Base-by-base conservation (phyloP, 2,113 vertebrate genomes). In the Seriola quinqueradiata region DNA sequence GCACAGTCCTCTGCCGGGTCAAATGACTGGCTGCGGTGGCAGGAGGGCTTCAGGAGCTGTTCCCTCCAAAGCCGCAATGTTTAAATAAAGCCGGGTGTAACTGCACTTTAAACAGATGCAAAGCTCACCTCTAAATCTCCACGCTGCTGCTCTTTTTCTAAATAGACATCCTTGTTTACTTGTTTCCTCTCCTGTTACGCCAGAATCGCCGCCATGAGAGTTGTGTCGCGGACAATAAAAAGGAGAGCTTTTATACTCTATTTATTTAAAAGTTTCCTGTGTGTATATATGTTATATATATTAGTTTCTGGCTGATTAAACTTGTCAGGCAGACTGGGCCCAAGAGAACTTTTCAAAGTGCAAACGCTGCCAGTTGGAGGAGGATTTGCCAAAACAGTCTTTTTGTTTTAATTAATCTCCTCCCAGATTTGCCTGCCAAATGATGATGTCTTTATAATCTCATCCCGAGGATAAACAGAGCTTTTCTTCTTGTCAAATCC, bases 41-140 rank as follows among this genome's bases (percentile, higher is more conserved):
- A 11, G 28, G 50, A 40, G 78, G 60, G 42, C 54, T 76, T 23
- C 44, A n/a, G 71, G 68, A 68, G 74, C 28, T 60, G 68, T n/a
- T 69, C 28, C 38, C 71, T 9, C 32, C 59, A 79, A 81, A 92
- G 85, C 84, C 17, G 0, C 57, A 5, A 8, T 4, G 60, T 85
- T 89, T 91, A 91, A 92, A 93, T 91, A 92, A 86, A 90, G 81
- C 75, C 32, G 38, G 1, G 75, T 28, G 67, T 68, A 80, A 79
- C 75, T 21, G 77, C 14, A 13, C 82, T 90, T 79, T 84, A 85
- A 92, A 83, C 83, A 84, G 81, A 90, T 81, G 83, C 81, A 90
- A 84, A 90, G 88, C 89, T 93, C 79, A 75, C 46, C 38, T 81
- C 75, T 60, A 75, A 81, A 85, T 70, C 91, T 77, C 40, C 54